Evolutionary conservation across 2,888 invertebrate genomes (phyloP).

Genomic region (Candidula unifasciata): DNA sequence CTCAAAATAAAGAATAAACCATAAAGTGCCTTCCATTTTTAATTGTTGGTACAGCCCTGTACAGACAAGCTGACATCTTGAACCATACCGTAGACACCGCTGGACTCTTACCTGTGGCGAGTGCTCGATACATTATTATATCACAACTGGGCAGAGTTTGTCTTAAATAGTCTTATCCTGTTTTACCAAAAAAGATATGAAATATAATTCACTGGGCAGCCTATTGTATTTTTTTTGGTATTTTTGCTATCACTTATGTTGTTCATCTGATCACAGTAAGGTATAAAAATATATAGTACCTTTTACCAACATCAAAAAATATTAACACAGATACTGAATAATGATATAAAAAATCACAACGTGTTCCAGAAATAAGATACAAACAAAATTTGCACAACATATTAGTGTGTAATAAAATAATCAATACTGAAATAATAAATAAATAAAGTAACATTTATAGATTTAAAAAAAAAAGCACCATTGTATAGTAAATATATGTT

Average conservation of each 20-base stretch:
- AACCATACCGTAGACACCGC: too few species aligned
- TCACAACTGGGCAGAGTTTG: too few species aligned
- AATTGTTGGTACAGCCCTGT: too few species aligned
- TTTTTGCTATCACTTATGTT: background rate
- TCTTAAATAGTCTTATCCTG: too few species aligned
- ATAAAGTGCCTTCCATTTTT: too few species aligned
- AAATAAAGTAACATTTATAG: background rate
- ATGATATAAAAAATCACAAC: background rate
- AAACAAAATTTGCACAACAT: background rate
- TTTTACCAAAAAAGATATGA: too few species aligned
- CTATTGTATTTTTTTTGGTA: background rate
- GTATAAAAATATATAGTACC: background rate
- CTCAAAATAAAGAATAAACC: too few species aligned
- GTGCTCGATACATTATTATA: too few species aligned
- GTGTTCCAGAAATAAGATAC: background rate
- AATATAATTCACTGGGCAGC: too few species aligned
- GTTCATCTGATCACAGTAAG: background rate
- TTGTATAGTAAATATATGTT: background rate
- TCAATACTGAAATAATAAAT: background rate
- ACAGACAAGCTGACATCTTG: too few species aligned
- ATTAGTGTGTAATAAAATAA: background rate
- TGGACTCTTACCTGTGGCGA: too few species aligned
- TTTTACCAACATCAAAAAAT: background rate
- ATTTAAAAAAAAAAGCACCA: background rate
- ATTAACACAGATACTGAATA: background rate